A percentile compares a stretch with the other conserved stretches of the same genome.
Conservation (phyloP, 2,113 vertebrate species). For the Lampris incognitus region DNA sequence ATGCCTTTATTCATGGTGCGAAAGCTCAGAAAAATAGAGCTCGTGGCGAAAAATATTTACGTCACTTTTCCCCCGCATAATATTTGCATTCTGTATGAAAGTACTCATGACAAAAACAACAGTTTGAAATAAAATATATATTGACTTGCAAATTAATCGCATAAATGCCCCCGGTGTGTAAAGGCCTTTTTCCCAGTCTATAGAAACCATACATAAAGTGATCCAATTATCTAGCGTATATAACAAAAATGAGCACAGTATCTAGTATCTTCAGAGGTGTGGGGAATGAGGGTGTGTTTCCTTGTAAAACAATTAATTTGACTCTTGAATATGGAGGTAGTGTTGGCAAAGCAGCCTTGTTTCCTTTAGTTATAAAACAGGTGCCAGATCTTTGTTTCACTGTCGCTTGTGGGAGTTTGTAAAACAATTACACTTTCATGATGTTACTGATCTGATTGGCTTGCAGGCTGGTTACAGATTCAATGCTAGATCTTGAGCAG, state of each 20-base stretch:
- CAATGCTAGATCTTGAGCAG: not conserved
- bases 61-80: too few relatives aligned
- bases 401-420: conserved; percentile 11
- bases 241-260: conserved; percentile 16
- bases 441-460: conserved; percentile 15
- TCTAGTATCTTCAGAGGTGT: conserved; percentile 16
- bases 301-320: conserved; percentile 20
- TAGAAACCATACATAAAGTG: conserved; percentile 37
- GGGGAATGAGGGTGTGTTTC: conserved; percentile 27
- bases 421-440: not conserved
- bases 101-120: too few relatives aligned
- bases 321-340: not conserved
- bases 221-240: conserved; percentile 20
- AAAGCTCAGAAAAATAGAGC: too few relatives aligned
- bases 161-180: too few relatives aligned
- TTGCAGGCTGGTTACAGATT: not conserved
- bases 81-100: too few relatives aligned
- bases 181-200: conserved; percentile 24
- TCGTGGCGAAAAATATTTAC: too few relatives aligned
- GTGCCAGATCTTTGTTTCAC: not conserved
- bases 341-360: not conserved
- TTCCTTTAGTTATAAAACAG: not conserved
- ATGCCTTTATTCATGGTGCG: too few relatives aligned
- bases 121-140: too few relatives aligned
- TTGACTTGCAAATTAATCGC: too few relatives aligned